Conservation (phyloP, 2,888 invertebrate genomes). For the Oscheius sp. region DNA sequence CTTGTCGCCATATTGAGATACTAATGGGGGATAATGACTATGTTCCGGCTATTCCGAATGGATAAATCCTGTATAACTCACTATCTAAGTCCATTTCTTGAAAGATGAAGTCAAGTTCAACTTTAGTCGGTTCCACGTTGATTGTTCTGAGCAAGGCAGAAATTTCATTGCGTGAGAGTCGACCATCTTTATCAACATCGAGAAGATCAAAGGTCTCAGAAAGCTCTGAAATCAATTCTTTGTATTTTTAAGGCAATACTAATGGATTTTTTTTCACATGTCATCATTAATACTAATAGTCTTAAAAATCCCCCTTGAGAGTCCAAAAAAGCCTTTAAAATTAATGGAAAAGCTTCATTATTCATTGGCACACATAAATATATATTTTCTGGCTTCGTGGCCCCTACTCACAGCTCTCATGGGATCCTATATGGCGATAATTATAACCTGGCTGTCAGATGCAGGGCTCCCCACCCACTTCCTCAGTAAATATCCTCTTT, state of each 20-base stretch:
- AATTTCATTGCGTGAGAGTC: constrained; percentile 62
- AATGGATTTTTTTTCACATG: neutral
- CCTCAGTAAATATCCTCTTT: too few relatives aligned
- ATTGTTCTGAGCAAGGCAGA: constrained; percentile 66
- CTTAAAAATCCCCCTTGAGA: too few relatives aligned
- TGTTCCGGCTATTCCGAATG: too few relatives aligned
- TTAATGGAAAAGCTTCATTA: too few relatives aligned
- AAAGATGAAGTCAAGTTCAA: constrained; percentile 68
- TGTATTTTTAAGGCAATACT: neutral
- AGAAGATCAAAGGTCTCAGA: constrained; percentile 68
- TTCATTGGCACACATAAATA: too few relatives aligned
- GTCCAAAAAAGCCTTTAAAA: too few relatives aligned
- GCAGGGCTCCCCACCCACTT: too few relatives aligned
- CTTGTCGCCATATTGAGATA: constrained; percentile 7
- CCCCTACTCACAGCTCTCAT: too few relatives aligned
- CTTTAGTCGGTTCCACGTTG: constrained; percentile 66
- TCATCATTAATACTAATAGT: neutral
- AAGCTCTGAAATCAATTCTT: constrained; percentile 56
- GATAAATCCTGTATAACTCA: constrained; percentile 37
- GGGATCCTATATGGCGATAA: too few relatives aligned
- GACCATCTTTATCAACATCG: constrained; percentile 67
- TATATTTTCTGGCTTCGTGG: too few relatives aligned
- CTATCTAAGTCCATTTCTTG: constrained; percentile 67
- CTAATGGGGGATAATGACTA: neutral
- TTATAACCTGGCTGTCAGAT: too few relatives aligned